Percentiles rank a stretch among this genome's conserved stretches.
Evolutionary conservation across 37 sponge, comb jelly and placozoan species (phyloP).

Genomic region (Theonella swinhoei): DNA sequence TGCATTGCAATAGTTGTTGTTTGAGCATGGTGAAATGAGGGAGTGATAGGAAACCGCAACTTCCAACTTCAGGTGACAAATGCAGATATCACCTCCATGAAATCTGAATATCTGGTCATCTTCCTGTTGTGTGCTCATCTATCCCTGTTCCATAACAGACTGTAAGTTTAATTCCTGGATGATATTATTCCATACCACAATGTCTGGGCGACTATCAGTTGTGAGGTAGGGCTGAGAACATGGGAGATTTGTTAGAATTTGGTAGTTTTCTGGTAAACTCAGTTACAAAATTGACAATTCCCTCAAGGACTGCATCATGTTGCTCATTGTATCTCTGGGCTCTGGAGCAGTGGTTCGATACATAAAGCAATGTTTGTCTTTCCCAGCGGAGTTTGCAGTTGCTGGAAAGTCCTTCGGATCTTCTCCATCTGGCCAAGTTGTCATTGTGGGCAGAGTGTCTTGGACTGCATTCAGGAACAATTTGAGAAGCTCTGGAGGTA

Average conservation of each 20-base stretch:
- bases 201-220: not conserved
- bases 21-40: no score
- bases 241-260: not conserved
- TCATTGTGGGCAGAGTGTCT: constrained; percentile 32
- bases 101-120: no score
- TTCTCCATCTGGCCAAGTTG: constrained; percentile 27
- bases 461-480: constrained; percentile 25
- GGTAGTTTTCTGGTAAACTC: not conserved
- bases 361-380: constrained; percentile 3
- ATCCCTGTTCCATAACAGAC: not conserved
- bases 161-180: not conserved
- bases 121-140: not conserved
- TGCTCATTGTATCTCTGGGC: constrained; percentile 31
- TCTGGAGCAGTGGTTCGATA: constrained; percentile 9
- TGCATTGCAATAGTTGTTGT: no score
- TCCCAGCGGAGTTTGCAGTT: constrained; percentile 14
- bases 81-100: no score
- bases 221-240: not conserved
- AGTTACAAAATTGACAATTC: not conserved
- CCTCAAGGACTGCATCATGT: constrained; percentile 11
- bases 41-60: no score
- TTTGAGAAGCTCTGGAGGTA: not conserved
- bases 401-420: constrained; percentile 13
- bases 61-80: no score
- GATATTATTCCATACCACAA: not conserved